A percentile compares a stretch with the other conserved stretches of the same genome.
phyloP scores from a whole-genome alignment of 1,140 invertebrate genomes.

The Achroia grisella region DNA sequence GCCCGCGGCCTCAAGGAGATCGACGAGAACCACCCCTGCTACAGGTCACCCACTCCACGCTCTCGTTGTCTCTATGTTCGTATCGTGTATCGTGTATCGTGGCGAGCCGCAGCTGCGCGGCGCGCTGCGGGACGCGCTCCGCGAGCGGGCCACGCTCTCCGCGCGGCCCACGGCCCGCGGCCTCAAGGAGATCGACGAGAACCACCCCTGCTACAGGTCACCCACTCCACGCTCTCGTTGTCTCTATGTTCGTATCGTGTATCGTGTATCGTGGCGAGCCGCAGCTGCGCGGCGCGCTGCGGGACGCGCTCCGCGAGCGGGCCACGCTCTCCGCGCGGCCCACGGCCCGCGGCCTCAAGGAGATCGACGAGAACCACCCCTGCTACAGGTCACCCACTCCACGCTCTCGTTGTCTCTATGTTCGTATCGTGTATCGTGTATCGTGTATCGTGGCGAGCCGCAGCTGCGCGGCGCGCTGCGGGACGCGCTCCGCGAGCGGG shows the following conservation, averaged over 20 bases:
- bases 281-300: conserved; percentile 86
- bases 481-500: conserved; percentile 93
- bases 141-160: conserved; percentile 3
- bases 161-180: neutral
- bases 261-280: conserved; percentile 96
- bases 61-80: too few species aligned
- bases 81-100: too few species aligned
- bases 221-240: neutral
- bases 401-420: neutral
- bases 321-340: conserved; percentile 89
- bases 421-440: too few species aligned
- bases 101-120: too few species aligned
- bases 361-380: conserved; percentile 95
- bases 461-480: conserved; percentile 89
- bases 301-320: conserved; percentile 93
- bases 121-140: neutral
- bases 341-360: conserved; percentile 93
- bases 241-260: too few species aligned
- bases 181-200: neutral
- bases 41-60: conserved; percentile 56
- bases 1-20: conserved; percentile 94
- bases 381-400: conserved; percentile 76
- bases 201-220: neutral
- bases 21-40: conserved; percentile 93
- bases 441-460: conserved; percentile 95